A percentile compares a stretch with the other conserved stretches of the same genome.
Conservation (phyloP, 2,797 vertebrate species). For the Coranthus polyacanthus region DNA sequence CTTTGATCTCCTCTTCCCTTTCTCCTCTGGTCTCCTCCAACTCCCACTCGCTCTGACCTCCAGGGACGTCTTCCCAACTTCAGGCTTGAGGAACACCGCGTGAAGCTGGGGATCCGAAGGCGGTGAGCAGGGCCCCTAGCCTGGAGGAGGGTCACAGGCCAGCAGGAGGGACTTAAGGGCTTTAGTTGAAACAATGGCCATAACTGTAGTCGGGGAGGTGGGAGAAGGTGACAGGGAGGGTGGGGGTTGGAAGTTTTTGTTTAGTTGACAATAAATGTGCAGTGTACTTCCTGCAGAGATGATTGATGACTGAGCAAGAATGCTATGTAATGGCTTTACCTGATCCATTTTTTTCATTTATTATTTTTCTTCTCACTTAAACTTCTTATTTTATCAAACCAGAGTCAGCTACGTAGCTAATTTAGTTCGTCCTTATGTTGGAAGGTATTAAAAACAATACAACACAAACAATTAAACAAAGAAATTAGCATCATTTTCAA, state of each 20-base stretch:
- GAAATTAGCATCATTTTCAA: too few relatives aligned
- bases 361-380: too few relatives aligned
- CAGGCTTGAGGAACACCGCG: constrained; percentile 36
- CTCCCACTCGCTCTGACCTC: constrained; percentile 75
- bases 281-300: constrained; percentile 66
- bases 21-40: constrained; percentile 52
- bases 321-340: not conserved
- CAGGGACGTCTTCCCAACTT: constrained; percentile 48
- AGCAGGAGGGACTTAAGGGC: constrained; percentile 57
- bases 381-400: too few relatives aligned
- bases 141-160: constrained; percentile 50
- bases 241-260: constrained; percentile 62
- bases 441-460: too few relatives aligned
- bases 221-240: constrained; percentile 30
- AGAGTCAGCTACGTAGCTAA: too few relatives aligned
- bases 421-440: too few relatives aligned
- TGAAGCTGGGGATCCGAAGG: constrained; percentile 61
- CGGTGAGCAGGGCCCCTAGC: constrained; percentile 56
- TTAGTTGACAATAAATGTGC: constrained; percentile 74
- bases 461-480: too few relatives aligned
- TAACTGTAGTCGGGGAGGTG: constrained; percentile 56
- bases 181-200: constrained; percentile 64
- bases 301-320: constrained; percentile 4
- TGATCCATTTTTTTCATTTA: not conserved
- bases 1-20: constrained; percentile 68